Conservation (phyloP, 2,888 invertebrate species). For the Galeopsomyia nigrocyanea region DNA sequence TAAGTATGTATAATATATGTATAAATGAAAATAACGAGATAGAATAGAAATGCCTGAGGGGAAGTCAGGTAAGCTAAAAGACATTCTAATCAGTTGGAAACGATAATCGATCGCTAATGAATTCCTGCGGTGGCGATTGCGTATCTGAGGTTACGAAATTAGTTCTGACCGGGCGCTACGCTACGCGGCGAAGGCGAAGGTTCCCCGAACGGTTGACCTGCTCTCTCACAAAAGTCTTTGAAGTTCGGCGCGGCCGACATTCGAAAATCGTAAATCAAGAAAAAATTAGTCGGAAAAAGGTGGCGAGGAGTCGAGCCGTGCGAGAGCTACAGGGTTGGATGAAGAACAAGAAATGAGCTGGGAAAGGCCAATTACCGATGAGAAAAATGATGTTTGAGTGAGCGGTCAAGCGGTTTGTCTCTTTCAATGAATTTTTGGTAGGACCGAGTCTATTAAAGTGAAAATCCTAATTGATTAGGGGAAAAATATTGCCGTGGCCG, state of each 20-base stretch:
- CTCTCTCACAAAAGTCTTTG: slow-evolving; percentile 50
- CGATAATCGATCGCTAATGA: slow-evolving; percentile 60
- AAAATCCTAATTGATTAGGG: too few species aligned
- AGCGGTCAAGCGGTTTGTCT: too few species aligned
- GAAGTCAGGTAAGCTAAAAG: too few species aligned
- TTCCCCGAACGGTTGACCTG: slow-evolving; percentile 45
- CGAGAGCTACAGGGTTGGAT: too few species aligned
- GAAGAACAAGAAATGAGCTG: slow-evolving; percentile 3
- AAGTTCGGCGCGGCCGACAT: slow-evolving; percentile 49
- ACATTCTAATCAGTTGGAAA: slow-evolving; percentile 58
- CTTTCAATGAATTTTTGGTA: too few species aligned
- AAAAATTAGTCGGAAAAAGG: slow-evolving; percentile 52
- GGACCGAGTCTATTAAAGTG: too few species aligned
- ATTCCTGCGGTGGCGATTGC: slow-evolving; percentile 56
- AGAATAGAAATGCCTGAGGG: too few species aligned
- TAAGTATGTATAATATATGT: too few species aligned
- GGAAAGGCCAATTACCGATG: slow-evolving; percentile 30
- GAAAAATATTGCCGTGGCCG: too few species aligned
- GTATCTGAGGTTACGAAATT: slow-evolving; percentile 61
- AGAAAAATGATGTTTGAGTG: slow-evolving; percentile 34
- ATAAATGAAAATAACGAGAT: too few species aligned
- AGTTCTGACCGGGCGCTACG: slow-evolving; percentile 54
- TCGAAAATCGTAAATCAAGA: slow-evolving; percentile 61
- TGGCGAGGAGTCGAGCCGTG: neutral
- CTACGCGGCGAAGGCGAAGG: slow-evolving; percentile 31